phyloP scores from a whole-genome alignment of 2,113 vertebrate species.

The Felis chaus region DNA sequence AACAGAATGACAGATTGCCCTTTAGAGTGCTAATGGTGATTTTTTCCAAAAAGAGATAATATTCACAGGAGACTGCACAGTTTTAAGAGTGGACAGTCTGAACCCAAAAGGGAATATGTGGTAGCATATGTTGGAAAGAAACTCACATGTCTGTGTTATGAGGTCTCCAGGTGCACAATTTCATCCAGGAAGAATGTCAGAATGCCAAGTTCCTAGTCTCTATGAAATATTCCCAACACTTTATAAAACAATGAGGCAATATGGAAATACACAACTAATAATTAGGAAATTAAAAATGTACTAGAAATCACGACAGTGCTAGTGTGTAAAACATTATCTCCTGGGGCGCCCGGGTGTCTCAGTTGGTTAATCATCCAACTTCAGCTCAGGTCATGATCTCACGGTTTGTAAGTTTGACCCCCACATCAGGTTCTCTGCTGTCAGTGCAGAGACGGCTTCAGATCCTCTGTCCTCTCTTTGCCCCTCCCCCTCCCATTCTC shows the following conservation, averaged over 20 bases:
- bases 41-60: slow-evolving; percentile 27
- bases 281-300: slow-evolving; percentile 44
- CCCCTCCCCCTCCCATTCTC: no score
- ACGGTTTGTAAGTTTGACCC: no score
- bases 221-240: slow-evolving; percentile 32
- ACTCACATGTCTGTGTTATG: not conserved
- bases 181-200: not conserved
- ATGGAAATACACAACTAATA: slow-evolving; percentile 11
- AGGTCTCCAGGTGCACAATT: not conserved
- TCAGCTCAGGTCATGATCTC: no score
- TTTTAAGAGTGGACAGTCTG: slow-evolving; percentile 55
- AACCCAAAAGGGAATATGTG: slow-evolving; percentile 29
- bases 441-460: no score
- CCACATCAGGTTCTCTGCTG: no score
- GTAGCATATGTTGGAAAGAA: slow-evolving; percentile 13
- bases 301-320: not conserved
- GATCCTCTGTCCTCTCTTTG: no score
- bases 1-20: slow-evolving; percentile 48
- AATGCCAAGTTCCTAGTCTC: not conserved
- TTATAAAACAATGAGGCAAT: not conserved
- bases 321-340: not conserved
- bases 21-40: slow-evolving; percentile 54
- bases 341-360: not conserved
- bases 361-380: no score
- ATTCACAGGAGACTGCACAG: not conserved